Percentiles rank a stretch among this genome's conserved stretches.
Evolutionary conservation across 2,113 vertebrate genomes (phyloP).

Genomic region (Scolopax mira): DNA sequence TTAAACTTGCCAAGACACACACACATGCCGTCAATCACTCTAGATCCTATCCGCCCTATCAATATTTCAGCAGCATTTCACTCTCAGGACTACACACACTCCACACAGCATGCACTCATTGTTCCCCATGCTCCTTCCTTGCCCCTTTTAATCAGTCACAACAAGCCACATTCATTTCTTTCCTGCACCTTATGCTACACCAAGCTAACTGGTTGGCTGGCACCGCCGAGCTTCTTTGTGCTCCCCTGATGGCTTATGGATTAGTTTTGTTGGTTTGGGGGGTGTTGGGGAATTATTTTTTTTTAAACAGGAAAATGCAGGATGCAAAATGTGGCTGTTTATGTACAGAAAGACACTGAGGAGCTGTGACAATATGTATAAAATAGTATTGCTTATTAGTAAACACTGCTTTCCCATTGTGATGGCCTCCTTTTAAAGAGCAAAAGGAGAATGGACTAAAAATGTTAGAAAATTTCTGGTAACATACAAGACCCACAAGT

Average conservation of each 20-base stretch:
- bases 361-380: neutral
- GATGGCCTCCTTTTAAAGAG: neutral
- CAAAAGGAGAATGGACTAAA: neutral
- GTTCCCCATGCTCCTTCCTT: constrained; percentile 4
- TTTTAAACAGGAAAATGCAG: neutral
- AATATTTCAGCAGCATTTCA: constrained; percentile 61
- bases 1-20: constrained; percentile 58
- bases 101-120: constrained; percentile 23
- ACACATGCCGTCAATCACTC: constrained; percentile 18
- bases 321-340: neutral
- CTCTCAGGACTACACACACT: neutral
- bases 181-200: neutral
- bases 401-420: neutral
- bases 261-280: neutral
- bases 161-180: constrained; percentile 1
- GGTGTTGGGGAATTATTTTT: neutral
- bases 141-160: constrained; percentile 38
- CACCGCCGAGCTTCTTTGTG: neutral
- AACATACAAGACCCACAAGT: neutral
- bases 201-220: neutral
- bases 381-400: neutral
- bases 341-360: neutral
- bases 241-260: neutral
- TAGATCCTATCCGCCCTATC: constrained; percentile 2
- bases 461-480: neutral